Evolutionary conservation across 2,888 invertebrate species (phyloP), one percentile per base, ranked within the genome.

Genomic region (Harpagoxenus sublaevis): DNA sequence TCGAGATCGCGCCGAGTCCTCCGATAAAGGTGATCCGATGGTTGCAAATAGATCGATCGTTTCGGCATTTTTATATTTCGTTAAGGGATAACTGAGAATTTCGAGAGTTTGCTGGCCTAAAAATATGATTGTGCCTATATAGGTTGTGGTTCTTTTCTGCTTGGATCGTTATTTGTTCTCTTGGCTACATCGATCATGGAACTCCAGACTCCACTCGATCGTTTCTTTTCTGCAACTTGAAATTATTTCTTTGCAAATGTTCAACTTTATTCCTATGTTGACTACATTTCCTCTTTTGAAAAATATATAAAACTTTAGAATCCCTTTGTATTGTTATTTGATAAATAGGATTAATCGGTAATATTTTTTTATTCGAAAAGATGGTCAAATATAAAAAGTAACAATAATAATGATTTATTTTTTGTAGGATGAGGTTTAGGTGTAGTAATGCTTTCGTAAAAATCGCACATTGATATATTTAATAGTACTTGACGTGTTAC

Each of bases 1-100:
- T 86, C 85, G 18, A 68, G n/a, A 60, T 88, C 86, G n/a, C 62
- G 85, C 15, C 70, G 66, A 28, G 75, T 77, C 51, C 74, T 75
- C 15, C 75, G 60, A 10, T 42, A 62, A 35, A 39, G 75, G 60
- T 83, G 60, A n/a, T 79, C 55, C 4, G 79, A 31, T 0, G 87
- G 15, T 70, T 89, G 77, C 31, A 82, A 42, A 35, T 85, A 73
- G 35, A 81, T 65, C 4, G 83, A 60, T 83, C 81, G 82, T 57
- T 87, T 85, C 15, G 89, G 85, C 87, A 89, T 88, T 75, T 79
- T 88, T 81, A 55, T 45, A 4, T 89, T 89, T 62, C 3, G 53
- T 39, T 18, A 15, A 42, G 35, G 31, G 35, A 15, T 57, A 23
- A 88, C 89, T 31, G 62, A 8, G 23, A 87, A 88, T 89, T 88